Percentiles rank a stretch among this genome's conserved stretches.
These are phyloP conservation scores for Myotis planiceps DNA, from an alignment of 2,797 vertebrate species.

Conservation along the genomic window DNA sequence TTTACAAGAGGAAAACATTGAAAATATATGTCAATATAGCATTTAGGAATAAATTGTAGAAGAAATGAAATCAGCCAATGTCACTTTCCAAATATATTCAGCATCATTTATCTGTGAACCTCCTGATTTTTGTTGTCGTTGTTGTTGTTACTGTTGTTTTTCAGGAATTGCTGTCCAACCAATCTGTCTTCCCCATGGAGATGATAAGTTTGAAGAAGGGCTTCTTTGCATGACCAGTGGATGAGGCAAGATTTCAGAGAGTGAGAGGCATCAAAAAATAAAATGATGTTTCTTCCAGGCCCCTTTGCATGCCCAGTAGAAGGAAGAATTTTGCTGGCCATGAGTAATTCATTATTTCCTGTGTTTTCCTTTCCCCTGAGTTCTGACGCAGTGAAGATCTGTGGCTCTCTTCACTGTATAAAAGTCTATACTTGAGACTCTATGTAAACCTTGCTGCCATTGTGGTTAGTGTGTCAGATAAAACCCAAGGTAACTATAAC, in stretches of 20 bases:
- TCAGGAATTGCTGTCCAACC: not conserved
- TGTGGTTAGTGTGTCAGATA: not conserved
- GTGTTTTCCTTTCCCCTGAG: not conserved
- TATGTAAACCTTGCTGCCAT: not conserved
- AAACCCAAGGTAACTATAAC: not conserved
- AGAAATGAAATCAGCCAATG: not conserved
- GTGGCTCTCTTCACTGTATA: not conserved
- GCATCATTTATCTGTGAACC: not conserved
- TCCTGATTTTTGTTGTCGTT: not conserved
- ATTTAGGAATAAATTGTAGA: not conserved
- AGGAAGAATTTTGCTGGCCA: not conserved
- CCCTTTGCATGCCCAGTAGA: not conserved
- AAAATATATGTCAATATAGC: not conserved
- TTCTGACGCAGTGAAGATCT: not conserved
- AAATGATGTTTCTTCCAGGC: not conserved
- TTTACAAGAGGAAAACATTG: not conserved
- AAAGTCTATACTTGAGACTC: not conserved
- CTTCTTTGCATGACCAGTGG: not conserved
- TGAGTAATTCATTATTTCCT: not conserved
- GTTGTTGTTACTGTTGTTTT: not conserved
- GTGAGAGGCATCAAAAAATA: not conserved
- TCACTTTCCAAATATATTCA: not conserved
- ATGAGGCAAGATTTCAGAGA: slow-evolving; percentile 6
- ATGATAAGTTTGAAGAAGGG: not conserved
- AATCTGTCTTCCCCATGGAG: not conserved